Evolutionary conservation across 2,113 vertebrate species (phyloP).

Genomic region (Tragelaphus scriptus): DNA sequence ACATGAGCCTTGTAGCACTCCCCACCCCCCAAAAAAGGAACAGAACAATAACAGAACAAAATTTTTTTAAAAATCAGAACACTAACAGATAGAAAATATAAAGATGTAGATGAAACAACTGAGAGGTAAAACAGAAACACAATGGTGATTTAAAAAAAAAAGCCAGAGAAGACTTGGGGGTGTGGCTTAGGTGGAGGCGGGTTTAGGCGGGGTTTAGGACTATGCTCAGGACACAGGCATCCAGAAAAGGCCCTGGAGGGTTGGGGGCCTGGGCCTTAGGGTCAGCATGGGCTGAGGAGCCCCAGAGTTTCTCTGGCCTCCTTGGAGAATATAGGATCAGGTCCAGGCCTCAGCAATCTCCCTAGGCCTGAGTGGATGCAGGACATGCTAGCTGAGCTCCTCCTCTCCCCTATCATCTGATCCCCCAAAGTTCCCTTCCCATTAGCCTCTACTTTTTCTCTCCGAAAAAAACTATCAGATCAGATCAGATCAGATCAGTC

Average conservation of each 20-base stretch:
- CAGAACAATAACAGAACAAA: not conserved
- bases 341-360: not conserved
- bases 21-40: fast-evolving
- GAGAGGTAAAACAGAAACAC: not conserved
- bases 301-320: not conserved
- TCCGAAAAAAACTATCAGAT: not conserved
- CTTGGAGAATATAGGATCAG: not conserved
- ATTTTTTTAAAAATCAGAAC: not conserved
- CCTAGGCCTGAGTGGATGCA: not conserved
- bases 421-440: not conserved
- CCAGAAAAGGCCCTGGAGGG: not conserved
- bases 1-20: not conserved
- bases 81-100: not conserved
- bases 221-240: not conserved
- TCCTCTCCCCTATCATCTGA: not conserved
- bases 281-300: not conserved
- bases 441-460: not conserved
- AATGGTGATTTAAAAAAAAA: not conserved
- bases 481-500: too few relatives aligned
- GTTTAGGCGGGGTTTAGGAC: fast-evolving
- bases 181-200: not conserved
- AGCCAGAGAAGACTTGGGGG: not conserved
- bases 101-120: not conserved
- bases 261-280: not conserved
- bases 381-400: not conserved